A percentile compares a stretch with the other conserved stretches of the same genome.
Conservation (phyloP, 2,888 invertebrate species). For the Drosophila subsilvestris region DNA sequence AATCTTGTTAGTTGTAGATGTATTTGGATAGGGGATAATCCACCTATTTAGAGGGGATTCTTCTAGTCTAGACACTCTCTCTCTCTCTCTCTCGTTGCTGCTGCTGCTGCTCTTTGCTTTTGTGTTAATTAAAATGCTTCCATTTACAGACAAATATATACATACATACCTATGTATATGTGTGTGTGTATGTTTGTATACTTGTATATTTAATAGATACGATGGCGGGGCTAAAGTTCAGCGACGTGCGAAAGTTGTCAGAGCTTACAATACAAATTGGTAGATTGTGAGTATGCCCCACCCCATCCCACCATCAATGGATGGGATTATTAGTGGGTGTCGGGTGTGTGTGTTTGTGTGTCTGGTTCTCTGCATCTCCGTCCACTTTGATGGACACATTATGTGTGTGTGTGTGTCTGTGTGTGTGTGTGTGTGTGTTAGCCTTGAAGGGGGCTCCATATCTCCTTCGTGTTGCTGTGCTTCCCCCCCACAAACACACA, state of each 20-base stretch:
- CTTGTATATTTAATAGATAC: not conserved
- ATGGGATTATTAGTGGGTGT: not conserved
- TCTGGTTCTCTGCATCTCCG: not conserved
- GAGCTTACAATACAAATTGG: slow-evolving; percentile 2
- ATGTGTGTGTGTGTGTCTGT: slow-evolving; percentile 26
- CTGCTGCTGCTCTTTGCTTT: not conserved
- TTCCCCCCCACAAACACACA: too few species aligned
- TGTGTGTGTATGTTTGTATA: too few species aligned
- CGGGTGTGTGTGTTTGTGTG: not conserved
- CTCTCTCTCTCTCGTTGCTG: too few species aligned
- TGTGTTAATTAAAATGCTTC: not conserved
- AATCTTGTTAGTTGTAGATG: too few species aligned
- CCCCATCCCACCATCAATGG: not conserved
- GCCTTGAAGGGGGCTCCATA: slow-evolving; percentile 45
- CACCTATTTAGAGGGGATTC: not conserved
- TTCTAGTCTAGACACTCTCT: not conserved
- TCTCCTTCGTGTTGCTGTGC: not conserved
- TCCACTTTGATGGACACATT: not conserved
- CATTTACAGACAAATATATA: not conserved
- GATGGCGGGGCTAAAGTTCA: not conserved
- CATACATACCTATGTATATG: too few species aligned
- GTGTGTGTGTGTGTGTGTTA: slow-evolving; percentile 37
- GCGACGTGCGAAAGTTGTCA: not conserved
- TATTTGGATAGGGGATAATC: not conserved
- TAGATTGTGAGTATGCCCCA: not conserved